Conservation (phyloP, 1,140 invertebrate genomes). For the Mamestra configurata region DNA sequence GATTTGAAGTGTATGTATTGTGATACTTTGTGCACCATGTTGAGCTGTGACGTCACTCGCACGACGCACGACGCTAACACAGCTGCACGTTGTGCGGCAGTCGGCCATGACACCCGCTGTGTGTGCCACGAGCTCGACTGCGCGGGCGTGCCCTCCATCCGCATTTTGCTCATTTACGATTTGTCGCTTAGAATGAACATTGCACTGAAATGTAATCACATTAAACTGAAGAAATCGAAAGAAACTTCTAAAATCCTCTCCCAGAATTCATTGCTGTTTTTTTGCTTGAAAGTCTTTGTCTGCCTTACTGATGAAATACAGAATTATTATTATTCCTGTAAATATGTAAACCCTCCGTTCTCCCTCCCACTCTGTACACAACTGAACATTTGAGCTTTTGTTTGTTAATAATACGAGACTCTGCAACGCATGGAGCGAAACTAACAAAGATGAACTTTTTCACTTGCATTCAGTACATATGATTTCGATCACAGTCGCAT, state of each 20-base stretch:
- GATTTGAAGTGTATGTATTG: conserved; percentile 81
- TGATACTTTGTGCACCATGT: conserved; percentile 72
- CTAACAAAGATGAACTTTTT: conserved; percentile 76
- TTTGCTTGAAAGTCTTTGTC: conserved; percentile 74
- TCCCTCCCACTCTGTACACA: conserved; percentile 49
- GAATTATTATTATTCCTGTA: conserved; percentile 66
- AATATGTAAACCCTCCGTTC: conserved; percentile 64
- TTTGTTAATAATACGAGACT: conserved; percentile 81
- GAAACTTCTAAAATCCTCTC: conserved; percentile 27
- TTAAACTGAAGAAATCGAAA: conserved; percentile 32
- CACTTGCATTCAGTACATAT: conserved; percentile 87
- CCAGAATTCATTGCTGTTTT: conserved; percentile 55
- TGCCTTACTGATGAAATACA: conserved; percentile 86
- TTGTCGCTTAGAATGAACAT: conserved; percentile 70
- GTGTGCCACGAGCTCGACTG: conserved; percentile 47
- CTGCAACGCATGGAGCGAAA: conserved; percentile 81
- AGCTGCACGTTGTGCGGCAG: conserved; percentile 62
- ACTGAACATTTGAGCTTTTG: conserved; percentile 71
- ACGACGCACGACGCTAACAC: conserved; percentile 62
- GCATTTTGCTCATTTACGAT: conserved; percentile 66
- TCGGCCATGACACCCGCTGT: no score
- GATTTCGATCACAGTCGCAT: conserved; percentile 2
- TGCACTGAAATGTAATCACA: conserved; percentile 59
- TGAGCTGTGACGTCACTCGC: conserved; percentile 48
- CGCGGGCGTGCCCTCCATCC: conserved; percentile 50